Evolutionary conservation across 2,113 vertebrate species (phyloP), one percentile per base, ranked within the genome.

Genomic region (Tamias sibiricus): DNA sequence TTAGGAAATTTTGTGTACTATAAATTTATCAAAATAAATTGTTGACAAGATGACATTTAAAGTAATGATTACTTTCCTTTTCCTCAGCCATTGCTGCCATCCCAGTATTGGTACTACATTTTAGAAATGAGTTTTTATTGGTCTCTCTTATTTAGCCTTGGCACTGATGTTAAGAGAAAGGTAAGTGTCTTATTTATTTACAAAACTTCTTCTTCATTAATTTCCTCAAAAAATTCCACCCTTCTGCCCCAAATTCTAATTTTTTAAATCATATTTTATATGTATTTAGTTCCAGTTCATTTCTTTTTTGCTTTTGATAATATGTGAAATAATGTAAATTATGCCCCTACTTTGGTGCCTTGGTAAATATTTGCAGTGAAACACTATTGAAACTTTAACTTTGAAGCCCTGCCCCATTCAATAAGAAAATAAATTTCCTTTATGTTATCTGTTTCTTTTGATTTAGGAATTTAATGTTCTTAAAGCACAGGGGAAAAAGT

Each of bases 31-130:
- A 81, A 80, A 87, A 52, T 24, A 13, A 49, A 5, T 83, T 44
- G 30, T 24, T 62, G 83, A 12, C 42, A 52, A 40, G 13, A 7
- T 35, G 1, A 12, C 49, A 86, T 49, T 59, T 92, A 57, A 86
- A 54, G 17, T 71, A 66, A 74, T 90, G 42, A 95, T 40, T 66
- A 2, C 30, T 77, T 3, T 96, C 88, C 30, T 76, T 64, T 95
- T 88, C 22, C 49, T 91, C 96, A 99, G 99, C 98, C 99, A 20
- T 64, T 99, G 98, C 98, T 99, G 96, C 98, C 98, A 0, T 99
- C 99, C 20, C 99, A 99, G 85, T 99, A 99, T 95, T 99, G 99
- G 99, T 99, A 99, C 97, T 99, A 99, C 97, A 98, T 99, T 95
- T 62, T 98, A 91, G 99, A 99, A 98, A 99, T 99, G 97, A 98